These are phyloP conservation scores for Pycnomerus fuliginosus DNA, from an alignment of 2,888 invertebrate genomes.

Conservation along the genomic window DNA sequence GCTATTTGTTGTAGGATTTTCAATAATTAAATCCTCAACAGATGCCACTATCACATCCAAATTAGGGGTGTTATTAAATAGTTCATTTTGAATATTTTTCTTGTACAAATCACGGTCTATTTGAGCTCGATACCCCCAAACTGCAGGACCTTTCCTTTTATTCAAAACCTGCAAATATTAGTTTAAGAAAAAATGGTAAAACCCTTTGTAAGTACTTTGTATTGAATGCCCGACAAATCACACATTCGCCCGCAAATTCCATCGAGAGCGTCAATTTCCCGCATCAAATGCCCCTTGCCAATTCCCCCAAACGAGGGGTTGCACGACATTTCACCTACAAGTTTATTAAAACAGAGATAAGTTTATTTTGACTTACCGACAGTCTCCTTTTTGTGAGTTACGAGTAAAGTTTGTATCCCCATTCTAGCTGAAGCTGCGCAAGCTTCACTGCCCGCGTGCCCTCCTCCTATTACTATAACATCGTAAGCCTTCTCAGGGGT, in stretches of 20 bases:
- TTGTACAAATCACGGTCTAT: constrained; percentile 83
- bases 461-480: neutral
- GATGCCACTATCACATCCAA: constrained; percentile 68
- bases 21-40: constrained; percentile 76
- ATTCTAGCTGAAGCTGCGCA: constrained; percentile 78
- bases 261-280: constrained; percentile 85
- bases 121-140: constrained; percentile 86
- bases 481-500: constrained; percentile 6
- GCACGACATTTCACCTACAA: constrained; percentile 85
- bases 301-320: constrained; percentile 93
- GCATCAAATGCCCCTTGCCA: constrained; percentile 86
- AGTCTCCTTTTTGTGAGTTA: constrained; percentile 82
- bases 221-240: constrained; percentile 78
- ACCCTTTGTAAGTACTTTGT: constrained; percentile 66
- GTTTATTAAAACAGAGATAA: neutral
- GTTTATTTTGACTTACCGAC: constrained; percentile 59
- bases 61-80: constrained; percentile 62
- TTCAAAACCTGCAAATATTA: constrained; percentile 63
- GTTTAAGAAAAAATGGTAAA: neutral
- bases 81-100: constrained; percentile 68
- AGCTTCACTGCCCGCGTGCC: neutral
- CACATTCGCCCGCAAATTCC: constrained; percentile 81
- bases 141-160: constrained; percentile 79
- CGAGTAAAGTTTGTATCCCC: constrained; percentile 74
- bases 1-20: constrained; percentile 40